Evolutionary conservation across 2,113 vertebrate genomes (phyloP), one percentile per base, ranked within the genome.

Genomic region (Polypterus bichir): DNA sequence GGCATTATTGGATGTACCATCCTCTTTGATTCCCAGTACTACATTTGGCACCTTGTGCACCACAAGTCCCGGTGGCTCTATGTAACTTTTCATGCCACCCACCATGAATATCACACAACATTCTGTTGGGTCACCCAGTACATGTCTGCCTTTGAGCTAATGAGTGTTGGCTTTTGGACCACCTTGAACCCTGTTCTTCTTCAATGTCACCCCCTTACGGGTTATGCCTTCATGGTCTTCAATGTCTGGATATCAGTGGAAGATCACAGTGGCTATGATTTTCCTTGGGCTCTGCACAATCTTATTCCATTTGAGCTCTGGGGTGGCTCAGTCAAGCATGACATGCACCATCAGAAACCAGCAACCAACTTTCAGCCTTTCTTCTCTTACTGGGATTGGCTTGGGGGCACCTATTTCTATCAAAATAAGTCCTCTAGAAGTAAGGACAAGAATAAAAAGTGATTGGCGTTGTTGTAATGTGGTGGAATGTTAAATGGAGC

Each of bases 21-120:
- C n/a, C 71, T 89, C 45, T 89, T 89, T 47, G 86, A 89, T 67
- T 86, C 87, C 72, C 86, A 89, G 76, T 89, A 87, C 51, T 89
- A 87, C 72, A 64, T 87, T 54, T 89, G 86, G 86, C 85, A 89
- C 68, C 73, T 86, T 7, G 62, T 88, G 62, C 86, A 89, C 73
- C 86, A 89, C 67, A 77, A 79, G 3, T 67, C 88, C 2, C 69
- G 75, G 5, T 88, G 86, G 86, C 61, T 89, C 53, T 87, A 88
- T 76, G 74, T 80, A 56, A 89, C 83, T 10, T 88, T 89, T 73
- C 86, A 89, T 2, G 83, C 82, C 1, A 67, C 87, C 49, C 86
- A 89, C 74, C 86, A 89, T 66, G 81, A 87, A 62, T 88, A 85
- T 75, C 77, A 76, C 57, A 78, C 81, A 61, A 76, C 85, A 2